Evolutionary conservation across 2,888 invertebrate genomes (phyloP).

Genomic region (Platypus cylindrus): DNA sequence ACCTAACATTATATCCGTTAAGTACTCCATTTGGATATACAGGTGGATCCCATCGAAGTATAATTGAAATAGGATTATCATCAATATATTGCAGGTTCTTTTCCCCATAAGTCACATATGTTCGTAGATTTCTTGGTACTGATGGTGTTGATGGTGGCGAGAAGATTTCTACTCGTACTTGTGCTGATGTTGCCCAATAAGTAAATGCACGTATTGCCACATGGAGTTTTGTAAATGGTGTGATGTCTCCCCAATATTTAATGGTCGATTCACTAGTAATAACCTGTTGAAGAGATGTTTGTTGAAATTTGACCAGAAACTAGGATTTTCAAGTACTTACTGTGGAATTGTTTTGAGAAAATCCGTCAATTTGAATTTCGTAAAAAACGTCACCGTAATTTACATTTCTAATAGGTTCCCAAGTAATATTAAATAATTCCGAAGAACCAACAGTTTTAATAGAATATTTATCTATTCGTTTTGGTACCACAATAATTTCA

Average conservation of each 20-base stretch:
- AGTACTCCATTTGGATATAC: constrained; percentile 60
- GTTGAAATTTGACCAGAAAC: neutral
- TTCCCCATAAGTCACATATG: constrained; percentile 53
- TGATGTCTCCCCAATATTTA: constrained; percentile 39
- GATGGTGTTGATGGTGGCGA: constrained; percentile 75
- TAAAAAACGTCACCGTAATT: constrained; percentile 76
- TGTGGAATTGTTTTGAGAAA: constrained; percentile 45
- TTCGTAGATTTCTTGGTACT: constrained; percentile 57
- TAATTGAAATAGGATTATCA: constrained; percentile 28
- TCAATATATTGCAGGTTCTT: constrained; percentile 23
- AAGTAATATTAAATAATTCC: constrained; percentile 71
- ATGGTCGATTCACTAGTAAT: constrained; percentile 42
- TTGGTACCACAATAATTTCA: constrained; percentile 58
- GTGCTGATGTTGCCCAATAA: constrained; percentile 67
- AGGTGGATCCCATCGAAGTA: constrained; percentile 74
- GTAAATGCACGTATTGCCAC: constrained; percentile 71
- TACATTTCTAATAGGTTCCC: constrained; percentile 61
- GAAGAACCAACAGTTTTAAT: constrained; percentile 63
- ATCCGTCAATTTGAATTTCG: constrained; percentile 56
- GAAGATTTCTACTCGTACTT: constrained; percentile 46
- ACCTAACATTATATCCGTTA: constrained; percentile 51
- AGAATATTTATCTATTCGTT: constrained; percentile 50
- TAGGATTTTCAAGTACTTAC: constrained; percentile 22
- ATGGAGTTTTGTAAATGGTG: constrained; percentile 59
- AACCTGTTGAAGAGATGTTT: constrained; percentile 31